phyloP scores from a whole-genome alignment of 2,113 vertebrate genomes.

The Mastomys natalensis region DNA sequence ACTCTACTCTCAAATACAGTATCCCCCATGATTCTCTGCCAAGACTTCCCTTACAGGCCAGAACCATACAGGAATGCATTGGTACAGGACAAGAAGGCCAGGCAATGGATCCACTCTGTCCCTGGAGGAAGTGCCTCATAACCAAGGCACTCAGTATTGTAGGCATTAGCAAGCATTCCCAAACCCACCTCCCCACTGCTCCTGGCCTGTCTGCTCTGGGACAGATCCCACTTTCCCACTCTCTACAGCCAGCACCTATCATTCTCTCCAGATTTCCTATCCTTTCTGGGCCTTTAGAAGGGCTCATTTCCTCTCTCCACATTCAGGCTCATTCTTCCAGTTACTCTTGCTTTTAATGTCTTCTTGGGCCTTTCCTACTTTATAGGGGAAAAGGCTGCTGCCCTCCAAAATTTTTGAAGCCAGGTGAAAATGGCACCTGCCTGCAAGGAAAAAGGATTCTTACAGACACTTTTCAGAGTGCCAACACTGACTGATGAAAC shows the following conservation, averaged over 20 bases:
- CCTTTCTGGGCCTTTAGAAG: slow-evolving; percentile 4
- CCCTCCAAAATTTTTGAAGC: slow-evolving; percentile 23
- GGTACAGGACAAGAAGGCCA: background rate
- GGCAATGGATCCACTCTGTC: background rate
- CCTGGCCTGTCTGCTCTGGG: background rate
- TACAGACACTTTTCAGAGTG: background rate
- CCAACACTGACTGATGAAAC: background rate
- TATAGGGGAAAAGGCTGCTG: background rate
- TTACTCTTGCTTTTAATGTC: background rate
- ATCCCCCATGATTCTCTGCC: background rate
- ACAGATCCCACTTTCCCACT: background rate
- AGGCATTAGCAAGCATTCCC: background rate
- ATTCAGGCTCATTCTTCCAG: background rate
- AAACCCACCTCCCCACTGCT: background rate
- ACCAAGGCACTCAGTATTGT: background rate
- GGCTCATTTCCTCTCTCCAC: background rate
- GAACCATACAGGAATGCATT: background rate
- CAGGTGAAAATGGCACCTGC: background rate
- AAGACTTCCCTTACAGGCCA: background rate
- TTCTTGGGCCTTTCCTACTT: slow-evolving; percentile 5
- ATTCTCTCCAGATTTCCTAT: background rate
- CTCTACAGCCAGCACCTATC: background rate
- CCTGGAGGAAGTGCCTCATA: background rate
- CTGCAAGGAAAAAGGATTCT: background rate
- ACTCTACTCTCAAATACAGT: background rate